These are phyloP conservation scores for Drosophila chauvacae DNA, from an alignment of 1,140 invertebrate genomes.

Conservation along the genomic window DNA sequence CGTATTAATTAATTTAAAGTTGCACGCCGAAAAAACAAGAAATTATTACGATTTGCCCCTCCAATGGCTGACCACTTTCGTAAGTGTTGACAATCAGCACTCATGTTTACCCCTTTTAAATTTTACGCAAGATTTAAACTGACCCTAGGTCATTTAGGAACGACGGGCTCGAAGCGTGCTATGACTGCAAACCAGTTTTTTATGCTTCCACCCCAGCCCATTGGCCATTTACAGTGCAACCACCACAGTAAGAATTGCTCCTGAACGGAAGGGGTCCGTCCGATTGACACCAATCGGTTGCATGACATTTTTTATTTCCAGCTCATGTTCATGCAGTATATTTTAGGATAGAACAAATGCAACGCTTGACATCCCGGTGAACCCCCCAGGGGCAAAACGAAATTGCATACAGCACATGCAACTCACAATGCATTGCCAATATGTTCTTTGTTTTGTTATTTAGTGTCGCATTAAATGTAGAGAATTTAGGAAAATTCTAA, in stretches of 20 bases:
- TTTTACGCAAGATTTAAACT: conserved; percentile 69
- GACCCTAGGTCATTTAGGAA: conserved; percentile 65
- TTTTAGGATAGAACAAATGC: conserved; percentile 53
- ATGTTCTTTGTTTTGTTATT: background rate
- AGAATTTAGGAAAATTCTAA: background rate
- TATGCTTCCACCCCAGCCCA: background rate
- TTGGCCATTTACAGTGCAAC: conserved; percentile 33
- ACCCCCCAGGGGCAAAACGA: conserved; percentile 30
- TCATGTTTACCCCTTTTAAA: conserved; percentile 31
- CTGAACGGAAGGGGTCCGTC: conserved; percentile 48
- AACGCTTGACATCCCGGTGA: conserved; percentile 55
- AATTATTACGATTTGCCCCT: conserved; percentile 6
- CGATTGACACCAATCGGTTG: conserved; percentile 60
- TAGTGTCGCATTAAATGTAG: conserved; percentile 6
- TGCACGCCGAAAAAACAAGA: background rate
- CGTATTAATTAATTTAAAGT: background rate
- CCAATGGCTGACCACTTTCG: conserved; percentile 11
- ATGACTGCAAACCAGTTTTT: conserved; percentile 48
- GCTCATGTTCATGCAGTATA: conserved; percentile 12
- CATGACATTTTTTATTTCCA: conserved; percentile 54
- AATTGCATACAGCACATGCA: conserved; percentile 27
- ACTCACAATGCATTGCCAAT: conserved; percentile 1
- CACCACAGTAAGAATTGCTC: conserved; percentile 43
- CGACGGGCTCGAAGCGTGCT: conserved; percentile 34
- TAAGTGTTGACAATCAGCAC: conserved; percentile 45